phyloP scores from a whole-genome alignment of 2,888 invertebrate genomes.

The Automeris io region DNA sequence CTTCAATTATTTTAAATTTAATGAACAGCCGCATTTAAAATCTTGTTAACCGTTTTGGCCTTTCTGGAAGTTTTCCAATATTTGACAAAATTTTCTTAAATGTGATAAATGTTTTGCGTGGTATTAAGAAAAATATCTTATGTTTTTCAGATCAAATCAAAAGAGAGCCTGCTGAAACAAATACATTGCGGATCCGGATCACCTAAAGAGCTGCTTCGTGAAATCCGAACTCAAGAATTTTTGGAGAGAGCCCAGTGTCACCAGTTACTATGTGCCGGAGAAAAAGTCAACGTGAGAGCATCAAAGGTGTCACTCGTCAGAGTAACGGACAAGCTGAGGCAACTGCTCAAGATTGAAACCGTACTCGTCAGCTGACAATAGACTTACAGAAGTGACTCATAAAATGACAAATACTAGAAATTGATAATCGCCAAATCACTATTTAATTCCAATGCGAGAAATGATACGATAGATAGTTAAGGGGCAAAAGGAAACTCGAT shows the following conservation, averaged over 20 bases:
- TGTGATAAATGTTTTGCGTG: background rate
- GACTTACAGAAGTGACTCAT: slow-evolving; percentile 8
- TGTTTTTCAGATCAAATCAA: slow-evolving; percentile 84
- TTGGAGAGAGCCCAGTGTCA: slow-evolving; percentile 88
- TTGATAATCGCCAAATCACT: too few relatives aligned
- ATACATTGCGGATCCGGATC: slow-evolving; percentile 79
- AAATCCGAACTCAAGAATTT: slow-evolving; percentile 88
- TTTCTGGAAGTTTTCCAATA: too few relatives aligned
- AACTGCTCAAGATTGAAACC: slow-evolving; percentile 88
- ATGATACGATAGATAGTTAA: too few relatives aligned
- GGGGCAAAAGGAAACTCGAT: too few relatives aligned
- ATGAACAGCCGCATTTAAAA: too few relatives aligned
- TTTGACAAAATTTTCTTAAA: background rate
- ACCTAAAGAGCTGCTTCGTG: slow-evolving; percentile 73
- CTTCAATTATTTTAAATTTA: too few relatives aligned
- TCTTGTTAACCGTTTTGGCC: too few relatives aligned
- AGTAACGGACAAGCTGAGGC: slow-evolving; percentile 89
- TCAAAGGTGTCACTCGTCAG: slow-evolving; percentile 89
- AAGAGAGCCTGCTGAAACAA: slow-evolving; percentile 86
- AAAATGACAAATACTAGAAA: background rate
- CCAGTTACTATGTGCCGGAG: slow-evolving; percentile 86
- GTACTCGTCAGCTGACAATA: slow-evolving; percentile 81
- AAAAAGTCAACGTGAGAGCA: slow-evolving; percentile 86
- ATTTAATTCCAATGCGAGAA: too few relatives aligned
- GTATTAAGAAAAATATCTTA: background rate